These are phyloP conservation scores for Panurus biarmicus DNA, from an alignment of 2,113 vertebrate species.

Conservation along the genomic window DNA sequence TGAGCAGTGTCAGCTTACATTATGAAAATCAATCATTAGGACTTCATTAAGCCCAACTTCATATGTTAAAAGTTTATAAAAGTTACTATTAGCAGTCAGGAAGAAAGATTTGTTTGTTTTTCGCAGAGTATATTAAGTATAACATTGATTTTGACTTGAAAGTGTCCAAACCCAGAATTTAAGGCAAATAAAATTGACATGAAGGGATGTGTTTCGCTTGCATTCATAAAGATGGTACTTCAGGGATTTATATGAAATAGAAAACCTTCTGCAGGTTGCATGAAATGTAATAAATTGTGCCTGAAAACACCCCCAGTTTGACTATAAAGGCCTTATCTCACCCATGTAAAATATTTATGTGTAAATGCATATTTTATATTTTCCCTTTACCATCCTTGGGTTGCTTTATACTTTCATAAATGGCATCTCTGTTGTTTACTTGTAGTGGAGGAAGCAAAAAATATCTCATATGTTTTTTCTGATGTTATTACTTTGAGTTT, in stretches of 20 bases:
- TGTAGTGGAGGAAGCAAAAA: slow-evolving; percentile 10
- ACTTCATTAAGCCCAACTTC: background rate
- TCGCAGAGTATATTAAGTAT: slow-evolving; percentile 10
- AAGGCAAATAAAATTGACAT: slow-evolving; percentile 41
- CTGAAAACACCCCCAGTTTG: slow-evolving; percentile 52
- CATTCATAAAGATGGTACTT: slow-evolving; percentile 44
- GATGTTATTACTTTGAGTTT: background rate
- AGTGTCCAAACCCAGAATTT: slow-evolving; percentile 55
- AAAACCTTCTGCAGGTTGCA: slow-evolving; percentile 54
- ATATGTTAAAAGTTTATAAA: slow-evolving; percentile 26
- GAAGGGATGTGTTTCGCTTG: slow-evolving; percentile 43
- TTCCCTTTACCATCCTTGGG: slow-evolving; percentile 35
- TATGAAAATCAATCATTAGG: background rate
- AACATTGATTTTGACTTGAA: slow-evolving; percentile 60
- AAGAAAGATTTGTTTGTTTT: slow-evolving; percentile 37
- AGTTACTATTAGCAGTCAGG: slow-evolving; percentile 39
- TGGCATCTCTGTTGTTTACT: slow-evolving; percentile 32
- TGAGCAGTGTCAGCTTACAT: background rate
- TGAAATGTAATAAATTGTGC: slow-evolving; percentile 54
- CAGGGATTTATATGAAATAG: slow-evolving; percentile 57
- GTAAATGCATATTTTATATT: slow-evolving; percentile 62
- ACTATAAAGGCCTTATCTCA: slow-evolving; percentile 58
- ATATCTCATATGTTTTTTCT: background rate
- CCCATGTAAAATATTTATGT: slow-evolving; percentile 58
- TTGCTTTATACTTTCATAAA: slow-evolving; percentile 49